Evolutionary conservation across 2,113 vertebrate genomes (phyloP).

Genomic region (Callaeas wilsoni): DNA sequence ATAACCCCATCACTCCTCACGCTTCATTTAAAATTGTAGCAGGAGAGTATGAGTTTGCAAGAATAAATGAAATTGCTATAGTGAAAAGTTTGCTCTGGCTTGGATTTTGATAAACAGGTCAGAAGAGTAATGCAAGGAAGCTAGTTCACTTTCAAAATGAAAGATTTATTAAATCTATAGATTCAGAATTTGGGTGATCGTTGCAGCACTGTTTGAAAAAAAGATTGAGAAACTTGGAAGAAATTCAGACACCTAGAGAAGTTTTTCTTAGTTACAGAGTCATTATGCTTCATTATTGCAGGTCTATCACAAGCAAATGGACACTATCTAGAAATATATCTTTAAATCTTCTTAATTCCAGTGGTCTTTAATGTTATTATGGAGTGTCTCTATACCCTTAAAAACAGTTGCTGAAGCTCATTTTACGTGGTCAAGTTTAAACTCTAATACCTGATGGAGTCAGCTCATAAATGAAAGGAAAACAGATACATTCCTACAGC

Average conservation of each 20-base stretch:
- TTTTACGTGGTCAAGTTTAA: not conserved
- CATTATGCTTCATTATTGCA: not conserved
- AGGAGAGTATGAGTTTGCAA: not conserved
- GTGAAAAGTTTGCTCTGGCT: not conserved
- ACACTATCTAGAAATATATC: not conserved
- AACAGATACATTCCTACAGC: not conserved
- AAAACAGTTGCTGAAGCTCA: not conserved
- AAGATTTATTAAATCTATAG: not conserved
- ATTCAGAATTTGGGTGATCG: not conserved
- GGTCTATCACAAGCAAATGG: not conserved
- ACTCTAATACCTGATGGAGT: not conserved
- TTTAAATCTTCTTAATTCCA: not conserved
- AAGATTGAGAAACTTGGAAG: not conserved
- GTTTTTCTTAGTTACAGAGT: not conserved
- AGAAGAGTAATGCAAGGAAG: not conserved
- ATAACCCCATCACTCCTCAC: not conserved
- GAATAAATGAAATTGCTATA: not conserved
- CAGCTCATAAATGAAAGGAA: not conserved
- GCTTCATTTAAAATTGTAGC: not conserved
- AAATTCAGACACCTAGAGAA: not conserved
- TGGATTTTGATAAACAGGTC: not conserved
- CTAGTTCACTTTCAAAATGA: conserved; percentile 4
- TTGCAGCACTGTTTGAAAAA: not conserved
- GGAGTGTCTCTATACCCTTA: not conserved
- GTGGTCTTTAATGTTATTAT: not conserved